Percentiles rank a stretch among this genome's conserved stretches.
These are phyloP conservation scores for Lamproptera curius DNA, from an alignment of 2,888 invertebrate species.

Conservation along the genomic window DNA sequence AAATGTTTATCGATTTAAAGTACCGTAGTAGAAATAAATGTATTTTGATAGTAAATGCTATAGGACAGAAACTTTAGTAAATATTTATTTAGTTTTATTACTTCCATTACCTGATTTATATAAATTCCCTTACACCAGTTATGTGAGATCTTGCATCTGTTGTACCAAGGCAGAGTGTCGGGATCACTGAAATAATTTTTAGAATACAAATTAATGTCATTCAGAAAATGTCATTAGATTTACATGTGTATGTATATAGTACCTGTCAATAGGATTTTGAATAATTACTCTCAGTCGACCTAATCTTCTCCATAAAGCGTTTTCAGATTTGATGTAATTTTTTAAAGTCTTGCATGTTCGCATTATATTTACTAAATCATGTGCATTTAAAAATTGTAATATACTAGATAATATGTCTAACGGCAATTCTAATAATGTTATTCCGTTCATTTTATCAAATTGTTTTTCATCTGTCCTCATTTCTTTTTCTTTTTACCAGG, in stretches of 20 bases:
- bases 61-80: no score
- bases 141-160: slow-evolving; percentile 50
- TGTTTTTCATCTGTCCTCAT: no score
- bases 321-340: slow-evolving; percentile 45
- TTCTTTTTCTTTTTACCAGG: no score
- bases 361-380: slow-evolving; percentile 55
- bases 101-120: slow-evolving; percentile 37
- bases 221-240: background rate
- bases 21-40: no score
- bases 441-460: slow-evolving; percentile 27
- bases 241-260: background rate
- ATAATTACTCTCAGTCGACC: slow-evolving; percentile 37
- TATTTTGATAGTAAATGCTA: no score
- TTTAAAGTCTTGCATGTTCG: slow-evolving; percentile 51
- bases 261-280: slow-evolving; percentile 23
- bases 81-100: no score
- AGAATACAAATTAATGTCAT: slow-evolving; percentile 18
- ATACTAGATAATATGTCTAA: slow-evolving; percentile 53
- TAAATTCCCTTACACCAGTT: slow-evolving; percentile 63
- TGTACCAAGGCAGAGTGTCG: slow-evolving; percentile 37
- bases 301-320: slow-evolving; percentile 49
- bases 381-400: slow-evolving; percentile 39
- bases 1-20: no score
- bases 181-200: slow-evolving; percentile 32
- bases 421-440: slow-evolving; percentile 40